Base-by-base conservation (phyloP, 2,113 vertebrate genomes). In the Calonectris borealis region DNA sequence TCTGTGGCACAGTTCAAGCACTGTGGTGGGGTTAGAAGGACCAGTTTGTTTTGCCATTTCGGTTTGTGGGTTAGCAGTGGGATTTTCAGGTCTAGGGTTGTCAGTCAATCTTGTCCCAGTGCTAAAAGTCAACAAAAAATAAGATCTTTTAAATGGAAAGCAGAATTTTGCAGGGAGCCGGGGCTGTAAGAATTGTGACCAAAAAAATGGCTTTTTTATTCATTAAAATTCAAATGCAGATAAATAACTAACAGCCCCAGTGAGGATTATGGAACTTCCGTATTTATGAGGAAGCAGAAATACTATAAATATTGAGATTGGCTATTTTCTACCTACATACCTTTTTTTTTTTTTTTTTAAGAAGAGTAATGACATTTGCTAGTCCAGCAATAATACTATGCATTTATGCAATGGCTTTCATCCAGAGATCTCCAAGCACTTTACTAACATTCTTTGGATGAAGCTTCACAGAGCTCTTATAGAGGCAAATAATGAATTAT, bases 291-390 rank as follows among this genome's bases (percentile, higher is more conserved):
- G 42, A 93, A 95, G 91, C 46, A 95, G 48, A 79, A 87, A 83
- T 94, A 88, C 94, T 95, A 96, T 97, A 96, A 97, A 97, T 95
- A 97, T 96, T 96, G 82, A 95, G 91, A 97, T 95, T 94, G 96
- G 82, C 93, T 96, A 96, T 97, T 97, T 97, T 94, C 96, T 95
- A 94, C 91, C 96, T 89, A 83, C 86, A 75, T 70, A 77, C 9
- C 1, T 46, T 40, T 64, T 91, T 92, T 90, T 81, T 38, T 49
- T 24, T 82, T n/a, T 90, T 55, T 52, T 51, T 42, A 52, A 57
- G 65, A 61, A 61, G 16, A 91, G 77, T 32, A 97, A 93, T 95
- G 91, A 87, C 66, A 80, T 95, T 94, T 94, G 91, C 91, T 82
- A 80, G 81, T 66, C 91, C 84, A 85, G 81, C 82, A 95, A 91